Conservation (phyloP, 2,888 invertebrate species). For the Strigamia transsilvanica region DNA sequence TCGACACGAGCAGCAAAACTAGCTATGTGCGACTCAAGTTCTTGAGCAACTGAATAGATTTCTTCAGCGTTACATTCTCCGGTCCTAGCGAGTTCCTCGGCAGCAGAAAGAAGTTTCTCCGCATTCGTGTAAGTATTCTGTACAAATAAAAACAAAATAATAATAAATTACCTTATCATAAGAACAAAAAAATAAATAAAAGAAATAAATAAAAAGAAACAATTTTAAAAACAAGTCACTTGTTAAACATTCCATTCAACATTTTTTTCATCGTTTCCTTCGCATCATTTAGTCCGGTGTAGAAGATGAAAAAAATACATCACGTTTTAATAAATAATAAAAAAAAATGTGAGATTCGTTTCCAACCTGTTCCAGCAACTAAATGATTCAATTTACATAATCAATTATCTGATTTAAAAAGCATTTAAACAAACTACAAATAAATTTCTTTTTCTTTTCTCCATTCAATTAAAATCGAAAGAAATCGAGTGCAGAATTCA, state of each 20-base stretch:
- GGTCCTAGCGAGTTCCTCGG: constrained; percentile 92
- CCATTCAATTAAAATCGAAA: not conserved
- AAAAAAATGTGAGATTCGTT: not conserved
- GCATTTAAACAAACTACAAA: not conserved
- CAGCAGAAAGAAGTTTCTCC: constrained; percentile 93
- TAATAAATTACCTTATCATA: not conserved
- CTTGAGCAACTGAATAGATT: constrained; percentile 91
- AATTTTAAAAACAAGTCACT: constrained; percentile 11
- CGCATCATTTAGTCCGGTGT: not conserved
- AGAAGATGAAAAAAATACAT: not conserved
- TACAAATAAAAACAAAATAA: constrained; percentile 58
- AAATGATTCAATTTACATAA: constrained; percentile 31
- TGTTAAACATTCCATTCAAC: constrained; percentile 23
- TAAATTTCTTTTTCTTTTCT: not conserved
- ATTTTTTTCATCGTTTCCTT: not conserved
- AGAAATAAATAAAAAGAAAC: constrained; percentile 1
- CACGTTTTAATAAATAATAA: constrained; percentile 2
- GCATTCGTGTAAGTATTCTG: constrained; percentile 99
- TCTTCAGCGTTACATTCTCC: constrained; percentile 97
- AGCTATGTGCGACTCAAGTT: constrained; percentile 91
- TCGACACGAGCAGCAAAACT: constrained; percentile 94
- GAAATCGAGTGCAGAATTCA: constrained; percentile 21
- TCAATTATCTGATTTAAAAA: not conserved
- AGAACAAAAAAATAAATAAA: not conserved
- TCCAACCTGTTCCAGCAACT: constrained; percentile 14